These are phyloP conservation scores for Daboia siamensis DNA, from an alignment of 2,113 vertebrate genomes.

Conservation along the genomic window DNA sequence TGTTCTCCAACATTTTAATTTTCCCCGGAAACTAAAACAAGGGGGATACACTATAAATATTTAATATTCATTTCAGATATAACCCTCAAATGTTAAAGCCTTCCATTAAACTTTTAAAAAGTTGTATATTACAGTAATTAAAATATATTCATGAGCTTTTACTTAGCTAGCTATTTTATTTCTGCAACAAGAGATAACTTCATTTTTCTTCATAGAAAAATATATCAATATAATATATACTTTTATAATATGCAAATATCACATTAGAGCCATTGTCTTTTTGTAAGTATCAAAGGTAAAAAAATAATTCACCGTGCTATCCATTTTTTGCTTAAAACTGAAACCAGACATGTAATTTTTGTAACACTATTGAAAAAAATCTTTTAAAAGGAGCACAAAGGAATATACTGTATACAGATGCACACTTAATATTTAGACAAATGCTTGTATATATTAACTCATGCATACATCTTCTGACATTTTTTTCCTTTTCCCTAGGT, in stretches of 20 bases:
- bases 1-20: background rate
- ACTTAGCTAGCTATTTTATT: background rate
- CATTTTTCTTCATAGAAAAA: background rate
- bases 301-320: background rate
- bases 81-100: background rate
- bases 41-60: background rate
- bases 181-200: background rate
- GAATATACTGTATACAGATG: background rate
- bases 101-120: background rate
- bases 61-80: background rate
- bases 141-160: background rate
- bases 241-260: background rate
- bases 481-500: constrained; percentile 66
- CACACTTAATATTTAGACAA: background rate
- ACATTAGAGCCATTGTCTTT: background rate
- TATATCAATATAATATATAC: background rate
- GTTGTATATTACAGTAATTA: background rate
- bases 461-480: background rate
- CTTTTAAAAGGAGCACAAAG: background rate
- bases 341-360: background rate
- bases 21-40: background rate
- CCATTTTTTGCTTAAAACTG: background rate
- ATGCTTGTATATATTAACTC: background rate
- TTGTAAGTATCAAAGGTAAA: background rate
- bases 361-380: background rate